Evolutionary conservation across 2,797 vertebrate species (phyloP), one percentile per base, ranked within the genome.

Genomic region (Poeciliopsis paucimaculata): DNA sequence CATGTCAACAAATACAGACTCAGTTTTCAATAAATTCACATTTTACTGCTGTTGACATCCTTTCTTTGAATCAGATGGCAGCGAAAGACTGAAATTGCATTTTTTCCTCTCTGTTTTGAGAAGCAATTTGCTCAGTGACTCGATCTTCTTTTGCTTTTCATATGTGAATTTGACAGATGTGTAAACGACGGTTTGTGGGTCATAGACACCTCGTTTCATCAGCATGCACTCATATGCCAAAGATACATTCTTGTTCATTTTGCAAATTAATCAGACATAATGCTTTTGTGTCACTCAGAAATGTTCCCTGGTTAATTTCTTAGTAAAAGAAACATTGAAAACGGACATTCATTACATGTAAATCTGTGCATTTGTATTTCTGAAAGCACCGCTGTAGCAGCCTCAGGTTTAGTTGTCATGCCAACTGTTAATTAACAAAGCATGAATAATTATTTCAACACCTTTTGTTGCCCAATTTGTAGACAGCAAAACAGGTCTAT

Each of bases 391-490:
- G 60, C 74, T n/a, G 34, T 41, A 72, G 66, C 64, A 68, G 82
- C 84, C 75, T 75, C 64, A 80, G 45, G 78, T 83, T 85, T 57
- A 26, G 87, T 91, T 92, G 75, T 90, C 87, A 86, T 91, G 82
- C 75, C 90, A 85, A 91, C 87, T 43, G 47, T 81, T 80, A 84
- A 89, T 90, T 85, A 87, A 81, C 80, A 87, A 82, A 72, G 72
- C 28, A 84, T 88, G 84, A 89, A 92, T 87, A 84, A 82, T 82
- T 9, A 77, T 81, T 84, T 80, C 81, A 81, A 45, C 76, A 84
- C 75, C 77, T 77, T 73, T 87, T 18, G 72, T 81, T 62, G 62
- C 55, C 77, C 80, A 83, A 64, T 49, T 57, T 72, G 39, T 74
- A n/a, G 60, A 53, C 36, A 77, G 78, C n/a, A 87, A 79, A 87